Base-by-base conservation (phyloP, 2,113 vertebrate species). In the Irena cyanogastra region DNA sequence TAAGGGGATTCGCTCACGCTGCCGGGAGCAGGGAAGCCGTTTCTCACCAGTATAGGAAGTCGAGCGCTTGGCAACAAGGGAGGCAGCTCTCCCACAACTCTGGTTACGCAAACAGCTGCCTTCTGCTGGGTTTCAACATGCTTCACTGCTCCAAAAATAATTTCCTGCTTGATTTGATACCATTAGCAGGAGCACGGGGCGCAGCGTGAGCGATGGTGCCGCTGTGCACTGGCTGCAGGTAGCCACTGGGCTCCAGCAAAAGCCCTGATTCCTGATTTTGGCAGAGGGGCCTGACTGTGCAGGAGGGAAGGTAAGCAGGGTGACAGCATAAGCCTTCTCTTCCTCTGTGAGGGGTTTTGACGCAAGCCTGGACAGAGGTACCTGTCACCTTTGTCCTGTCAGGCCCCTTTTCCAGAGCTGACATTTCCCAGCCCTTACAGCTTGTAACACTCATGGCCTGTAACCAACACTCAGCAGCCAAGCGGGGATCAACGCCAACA, bases 151-250 rank as follows among this genome's bases (percentile, higher is more conserved):
- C 94, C 96, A 97, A 96, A 97, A 97, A 96, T 96, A 96, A 97
- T 97, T 97, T 97, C 95, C 96, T 96, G 93, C 89, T 76, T 87
- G 94, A 94, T 94, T 87, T 96, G 92, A 94, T 90, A 96, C 44
- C 89, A 93, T 90, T 96, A 92, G 80, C 92, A 90, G 90, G 35
- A 92, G 85, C 75, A 33, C 6, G 33, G 84, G 50, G 63, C 1
- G 1, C 82, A 70, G 82, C 35, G 22, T 0, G 11, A 90, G 75
- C 0, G 0, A 53, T 18, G 56, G 56, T 11, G 35, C 82, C 0
- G 4, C 68, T 65, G 70, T 59, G 33, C 0, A 0, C 87, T 44
- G 72, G 88, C 61, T 78, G 68, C 45, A 72, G 68, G 80, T 47
- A 94, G 65, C 39, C 75, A n/a, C 71, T 7, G 53, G 13, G 12